Evolutionary conservation across 2,113 vertebrate species (phyloP).

Genomic region (Daboia siamensis): DNA sequence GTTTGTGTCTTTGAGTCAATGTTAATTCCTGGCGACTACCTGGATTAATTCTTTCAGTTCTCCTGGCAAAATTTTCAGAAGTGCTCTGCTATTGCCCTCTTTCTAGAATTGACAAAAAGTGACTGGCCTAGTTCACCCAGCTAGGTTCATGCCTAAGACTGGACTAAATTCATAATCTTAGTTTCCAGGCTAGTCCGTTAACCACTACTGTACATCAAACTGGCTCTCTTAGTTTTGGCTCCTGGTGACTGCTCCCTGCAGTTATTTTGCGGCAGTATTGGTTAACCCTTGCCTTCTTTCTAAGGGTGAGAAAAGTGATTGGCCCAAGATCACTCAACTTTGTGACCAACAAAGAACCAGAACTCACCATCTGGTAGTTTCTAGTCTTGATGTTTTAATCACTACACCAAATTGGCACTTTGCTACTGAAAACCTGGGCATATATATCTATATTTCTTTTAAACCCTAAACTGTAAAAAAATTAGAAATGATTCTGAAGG

Average conservation of each 20-base stretch:
- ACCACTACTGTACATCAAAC: not conserved
- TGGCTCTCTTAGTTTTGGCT: not conserved
- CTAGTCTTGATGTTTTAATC: not conserved
- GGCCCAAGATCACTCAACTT: not conserved
- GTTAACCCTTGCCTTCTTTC: not conserved
- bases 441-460: not conserved
- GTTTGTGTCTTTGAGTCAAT: too few species aligned
- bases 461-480: not conserved
- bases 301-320: not conserved
- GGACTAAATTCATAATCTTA: not conserved
- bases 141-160: not conserved
- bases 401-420: not conserved
- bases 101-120: not conserved
- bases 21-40: too few species aligned
- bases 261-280: not conserved
- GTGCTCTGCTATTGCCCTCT: not conserved
- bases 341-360: not conserved
- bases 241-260: not conserved
- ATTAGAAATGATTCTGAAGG: not conserved
- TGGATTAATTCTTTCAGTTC: too few species aligned
- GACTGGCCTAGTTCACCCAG: not conserved
- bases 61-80: too few species aligned
- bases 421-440: not conserved
- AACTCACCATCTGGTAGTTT: not conserved
- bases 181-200: not conserved